These are phyloP conservation scores for Chrysoperla carnea DNA, from an alignment of 1,140 invertebrate genomes.

Conservation along the genomic window DNA sequence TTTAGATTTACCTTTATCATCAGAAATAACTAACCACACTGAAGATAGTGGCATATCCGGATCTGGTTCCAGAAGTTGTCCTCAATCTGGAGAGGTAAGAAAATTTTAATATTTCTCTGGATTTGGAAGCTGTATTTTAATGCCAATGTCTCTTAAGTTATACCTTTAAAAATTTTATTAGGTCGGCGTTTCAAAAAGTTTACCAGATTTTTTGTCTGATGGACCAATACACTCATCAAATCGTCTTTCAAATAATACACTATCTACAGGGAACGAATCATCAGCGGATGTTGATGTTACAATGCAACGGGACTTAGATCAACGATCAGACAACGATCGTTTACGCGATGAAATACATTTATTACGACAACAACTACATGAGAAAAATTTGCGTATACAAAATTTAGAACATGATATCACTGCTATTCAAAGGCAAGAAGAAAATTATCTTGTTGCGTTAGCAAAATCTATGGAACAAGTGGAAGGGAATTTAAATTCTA, in stretches of 20 bases:
- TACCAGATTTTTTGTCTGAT: constrained; percentile 56
- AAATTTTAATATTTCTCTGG: constrained; percentile 1
- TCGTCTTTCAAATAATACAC: constrained; percentile 19
- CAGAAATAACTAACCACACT: constrained; percentile 4
- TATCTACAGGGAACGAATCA: constrained; percentile 25
- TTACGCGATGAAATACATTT: constrained; percentile 33
- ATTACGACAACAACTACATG: constrained; percentile 26
- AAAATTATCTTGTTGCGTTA: constrained; percentile 28
- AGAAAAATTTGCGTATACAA: constrained; percentile 28
- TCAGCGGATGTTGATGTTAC: constrained; percentile 17
- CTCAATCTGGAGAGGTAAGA: constrained; percentile 9
- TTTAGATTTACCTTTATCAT: constrained; percentile 21
- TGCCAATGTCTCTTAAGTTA: neutral
- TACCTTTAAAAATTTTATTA: constrained; percentile 1
- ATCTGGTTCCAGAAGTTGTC: constrained; percentile 10
- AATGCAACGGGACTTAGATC: constrained; percentile 21
- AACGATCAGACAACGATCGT: constrained; percentile 27
- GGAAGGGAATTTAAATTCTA: constrained; percentile 35
- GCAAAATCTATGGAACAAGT: constrained; percentile 36
- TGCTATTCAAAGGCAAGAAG: constrained; percentile 25
- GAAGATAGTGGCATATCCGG: constrained; percentile 1
- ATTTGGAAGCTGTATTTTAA: too few species aligned
- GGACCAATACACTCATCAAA: constrained; percentile 35
- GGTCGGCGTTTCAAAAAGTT: constrained; percentile 34
- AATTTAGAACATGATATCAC: constrained; percentile 33